Evolutionary conservation across 1,140 invertebrate genomes (phyloP), one percentile per base, ranked within the genome.

Genomic region (Paralvinella palmiformis): DNA sequence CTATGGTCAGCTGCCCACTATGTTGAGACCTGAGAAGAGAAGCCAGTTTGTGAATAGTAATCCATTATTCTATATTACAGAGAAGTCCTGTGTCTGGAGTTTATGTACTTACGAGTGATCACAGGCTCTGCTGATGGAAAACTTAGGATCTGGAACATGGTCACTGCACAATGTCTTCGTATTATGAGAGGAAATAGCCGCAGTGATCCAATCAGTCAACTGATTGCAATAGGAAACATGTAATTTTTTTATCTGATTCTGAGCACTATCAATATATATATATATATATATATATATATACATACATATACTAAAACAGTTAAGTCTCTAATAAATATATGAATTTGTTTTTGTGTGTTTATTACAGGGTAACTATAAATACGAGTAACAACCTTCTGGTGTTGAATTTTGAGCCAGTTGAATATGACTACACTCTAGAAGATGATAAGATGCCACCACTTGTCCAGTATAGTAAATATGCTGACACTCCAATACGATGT

Each of bases 151-250:
- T 81, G 80, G 80, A 81, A 80, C 68, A 72, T 81, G 64, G 57
- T 80, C 13, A 80, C 61, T 31, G 77, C 79, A 15, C 74, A 80
- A 64, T 81, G 79, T 62, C 75, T 77, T 65, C 69, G 80, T 27
- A 79, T 81, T 33, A 79, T 80, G 76, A 57, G 80, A 36, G 80
- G 80, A 48, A 81, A 80, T 68, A 79, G 76, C 65, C 71, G 71
- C 22, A 79, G 76, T 70, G 79, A 81, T 65, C 77, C 79, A 7
- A 78, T 81, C 24, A 67, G 71, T 6, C 64, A 68, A 29, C 72
- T 80, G 17, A 64, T 72, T 29, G 75, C 77, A 31, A 74, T 73
- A 59, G 74, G 68, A 24, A 71, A 79, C 52, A 79, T 75, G 78
- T 78, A 72, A 62, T 20, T n/a, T n/a, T n/a, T n/a, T n/a, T n/a